Evolutionary conservation across 2,888 invertebrate species (phyloP), one percentile per base, ranked within the genome.

Genomic region (Ypsolopha sequella): DNA sequence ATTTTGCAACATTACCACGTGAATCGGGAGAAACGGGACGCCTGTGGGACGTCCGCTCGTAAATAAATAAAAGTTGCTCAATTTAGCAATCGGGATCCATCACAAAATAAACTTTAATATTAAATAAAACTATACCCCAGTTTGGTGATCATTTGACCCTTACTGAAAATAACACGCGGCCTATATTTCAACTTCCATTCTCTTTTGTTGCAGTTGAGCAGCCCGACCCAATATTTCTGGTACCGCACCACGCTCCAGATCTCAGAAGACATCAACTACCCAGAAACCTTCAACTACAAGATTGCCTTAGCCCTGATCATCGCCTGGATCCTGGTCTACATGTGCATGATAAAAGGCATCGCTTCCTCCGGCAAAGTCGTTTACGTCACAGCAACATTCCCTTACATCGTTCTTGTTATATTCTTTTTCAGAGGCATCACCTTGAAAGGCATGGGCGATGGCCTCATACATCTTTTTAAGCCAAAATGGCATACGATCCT

Each of bases 331-430:
- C 88, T 98, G 13, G 96, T 98, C 57, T 98, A 97, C 78, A 89
- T 97, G 77, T 98, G 98, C 80, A 97, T 98, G 93, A 97, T 97
- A 62, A 98, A 97, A 76, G 98, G 98, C 51, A 97, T 98, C 56
- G 97, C 98, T 1, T 97, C 97, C 6, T 97, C 97, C 0, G 97
- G 97, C 52, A 97, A 98, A 88, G 97, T 97, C 48, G 97, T 97
- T 55, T 98, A 97, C 72, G 93, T 98, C 53, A 98, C 98, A 2
- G 97, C 98, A 1, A 97, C 97, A 0, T 98, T 98, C 74, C 98
- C 98, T 0, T 98, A 98, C 78, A 90, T 97, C 50, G 98, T 98
- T 11, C 89, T 98, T 6, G 94, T 98, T 4, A 95, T 98, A 59
- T 98, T 98, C 87, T 97, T 98, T 88, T 95, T 97, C 62, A 92